A percentile compares a stretch with the other conserved stretches of the same genome.
Conservation (phyloP, 2,797 vertebrate species). For the Enteromius thamalakanensis region DNA sequence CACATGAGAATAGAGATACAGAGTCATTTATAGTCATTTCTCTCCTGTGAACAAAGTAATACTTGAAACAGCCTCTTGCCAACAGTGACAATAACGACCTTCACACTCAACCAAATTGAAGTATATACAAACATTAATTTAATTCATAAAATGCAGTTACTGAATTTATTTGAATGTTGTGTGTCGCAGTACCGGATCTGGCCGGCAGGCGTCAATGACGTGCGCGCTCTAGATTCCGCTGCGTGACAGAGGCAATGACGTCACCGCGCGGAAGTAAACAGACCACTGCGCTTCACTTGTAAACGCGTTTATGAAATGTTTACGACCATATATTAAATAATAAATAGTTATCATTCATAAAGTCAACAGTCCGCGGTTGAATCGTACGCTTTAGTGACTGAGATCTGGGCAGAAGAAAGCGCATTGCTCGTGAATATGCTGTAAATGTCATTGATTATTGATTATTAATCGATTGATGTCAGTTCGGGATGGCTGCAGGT, state of each 20-base stretch:
- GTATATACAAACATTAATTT: not conserved
- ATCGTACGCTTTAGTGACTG: not conserved
- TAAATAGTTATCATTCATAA: not conserved
- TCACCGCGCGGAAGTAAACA: conserved; percentile 39
- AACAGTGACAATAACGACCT: not conserved
- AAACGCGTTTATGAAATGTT: not conserved
- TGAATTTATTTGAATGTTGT: not conserved
- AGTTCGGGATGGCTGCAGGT: conserved; percentile 77
- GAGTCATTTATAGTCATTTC: not conserved
- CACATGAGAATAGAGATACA: not conserved
- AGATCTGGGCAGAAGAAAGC: not conserved
- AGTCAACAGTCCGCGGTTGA: not conserved
- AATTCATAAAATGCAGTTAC: not conserved
- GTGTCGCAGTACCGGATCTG: not conserved
- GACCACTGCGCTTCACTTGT: not conserved
- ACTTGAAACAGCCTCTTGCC: no score
- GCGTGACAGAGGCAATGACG: conserved; percentile 6
- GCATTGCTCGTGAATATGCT: not conserved
- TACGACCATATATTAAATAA: not conserved
- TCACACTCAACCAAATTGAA: not conserved
- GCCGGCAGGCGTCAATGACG: not conserved
- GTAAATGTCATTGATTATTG: not conserved
- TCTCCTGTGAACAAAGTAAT: no score
- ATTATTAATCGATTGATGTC: not conserved
- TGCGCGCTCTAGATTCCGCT: not conserved